Conservation (phyloP, 2,113 vertebrate species). For the Alligator sinensis region DNA sequence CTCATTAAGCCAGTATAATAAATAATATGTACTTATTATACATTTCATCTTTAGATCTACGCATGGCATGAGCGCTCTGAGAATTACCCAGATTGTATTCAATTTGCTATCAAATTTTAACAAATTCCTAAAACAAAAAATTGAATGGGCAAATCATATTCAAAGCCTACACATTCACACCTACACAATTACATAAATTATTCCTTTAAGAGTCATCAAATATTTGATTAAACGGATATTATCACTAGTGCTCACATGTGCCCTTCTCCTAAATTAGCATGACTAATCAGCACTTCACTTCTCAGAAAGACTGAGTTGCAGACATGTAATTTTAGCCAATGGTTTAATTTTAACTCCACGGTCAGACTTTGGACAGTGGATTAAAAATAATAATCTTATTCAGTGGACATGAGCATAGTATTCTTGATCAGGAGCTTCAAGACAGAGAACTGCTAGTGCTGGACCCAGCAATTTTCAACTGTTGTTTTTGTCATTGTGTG, state of each 20-base stretch:
- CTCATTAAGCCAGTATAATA: not conserved
- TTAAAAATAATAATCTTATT: conserved; percentile 15
- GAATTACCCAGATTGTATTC: not conserved
- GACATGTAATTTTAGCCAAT: not conserved
- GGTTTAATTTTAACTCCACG: conserved; percentile 21
- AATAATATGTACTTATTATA: not conserved
- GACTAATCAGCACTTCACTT: conserved; percentile 36
- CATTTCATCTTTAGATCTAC: too few relatives aligned
- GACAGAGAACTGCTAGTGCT: not conserved
- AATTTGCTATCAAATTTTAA: not conserved
- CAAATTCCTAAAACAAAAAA: not conserved
- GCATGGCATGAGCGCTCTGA: not conserved
- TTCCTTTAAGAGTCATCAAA: conserved; percentile 26
- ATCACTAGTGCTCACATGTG: not conserved
- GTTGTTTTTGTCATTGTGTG: not conserved
- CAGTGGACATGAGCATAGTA: not conserved
- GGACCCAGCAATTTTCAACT: not conserved
- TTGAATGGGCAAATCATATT: conserved; percentile 1
- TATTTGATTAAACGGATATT: conserved; percentile 14
- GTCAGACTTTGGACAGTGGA: conserved; percentile 21
- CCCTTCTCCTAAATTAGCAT: conserved; percentile 40
- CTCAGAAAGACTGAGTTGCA: not conserved
- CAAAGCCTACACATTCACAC: not conserved
- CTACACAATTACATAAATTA: conserved; percentile 1
- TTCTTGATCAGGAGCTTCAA: not conserved